Evolutionary conservation across 2,888 invertebrate genomes (phyloP).

Genomic region (Exephanes ischioxanthus): DNA sequence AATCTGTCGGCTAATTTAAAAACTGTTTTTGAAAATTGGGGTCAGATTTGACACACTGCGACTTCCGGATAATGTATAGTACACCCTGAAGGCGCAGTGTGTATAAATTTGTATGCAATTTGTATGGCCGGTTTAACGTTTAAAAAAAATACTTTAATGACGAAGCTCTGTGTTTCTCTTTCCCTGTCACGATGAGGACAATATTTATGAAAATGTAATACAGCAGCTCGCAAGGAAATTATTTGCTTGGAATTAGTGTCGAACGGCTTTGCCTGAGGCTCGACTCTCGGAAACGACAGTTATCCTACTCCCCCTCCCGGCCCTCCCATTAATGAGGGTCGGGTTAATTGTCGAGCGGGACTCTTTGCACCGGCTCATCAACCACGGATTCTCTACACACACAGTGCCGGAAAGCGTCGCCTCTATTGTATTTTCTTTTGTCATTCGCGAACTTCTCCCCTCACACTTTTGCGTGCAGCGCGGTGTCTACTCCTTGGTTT

Average conservation of each 20-base stretch:
- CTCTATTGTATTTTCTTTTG: slow-evolving; percentile 23
- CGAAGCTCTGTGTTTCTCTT: background rate
- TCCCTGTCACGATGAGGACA: background rate
- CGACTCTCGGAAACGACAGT: slow-evolving; percentile 45
- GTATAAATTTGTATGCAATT: too few species aligned
- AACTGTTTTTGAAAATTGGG: too few species aligned
- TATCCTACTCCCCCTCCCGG: background rate
- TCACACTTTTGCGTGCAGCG: background rate
- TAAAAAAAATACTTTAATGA: background rate
- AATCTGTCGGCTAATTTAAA: too few species aligned
- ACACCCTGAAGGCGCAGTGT: too few species aligned
- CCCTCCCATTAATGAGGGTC: slow-evolving; percentile 52
- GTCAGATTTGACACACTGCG: too few species aligned
- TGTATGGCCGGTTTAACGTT: too few species aligned
- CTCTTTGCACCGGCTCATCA: slow-evolving; percentile 55
- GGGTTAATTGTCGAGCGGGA: slow-evolving; percentile 46
- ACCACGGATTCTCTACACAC: slow-evolving; percentile 38
- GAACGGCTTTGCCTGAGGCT: slow-evolving; percentile 16
- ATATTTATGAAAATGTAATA: background rate
- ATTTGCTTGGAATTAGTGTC: background rate
- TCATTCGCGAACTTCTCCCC: background rate
- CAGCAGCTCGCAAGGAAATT: slow-evolving; percentile 24
- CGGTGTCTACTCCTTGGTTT: background rate
- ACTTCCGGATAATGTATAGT: too few species aligned
- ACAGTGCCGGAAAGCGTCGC: slow-evolving; percentile 34